phyloP scores from a whole-genome alignment of 1,140 invertebrate genomes.

The Bursaphelenchus mucronatus region DNA sequence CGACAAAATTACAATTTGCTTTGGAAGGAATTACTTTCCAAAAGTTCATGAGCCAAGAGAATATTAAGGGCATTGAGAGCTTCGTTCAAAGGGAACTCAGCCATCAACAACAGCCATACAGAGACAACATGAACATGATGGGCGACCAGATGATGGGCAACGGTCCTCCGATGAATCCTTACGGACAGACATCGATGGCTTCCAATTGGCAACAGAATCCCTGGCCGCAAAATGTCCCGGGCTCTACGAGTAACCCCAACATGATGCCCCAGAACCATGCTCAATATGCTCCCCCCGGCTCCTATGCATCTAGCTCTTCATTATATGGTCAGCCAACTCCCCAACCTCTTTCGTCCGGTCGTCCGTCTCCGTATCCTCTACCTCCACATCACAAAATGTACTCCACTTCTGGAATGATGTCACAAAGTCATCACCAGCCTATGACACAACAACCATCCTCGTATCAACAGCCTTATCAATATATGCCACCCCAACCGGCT shows the following conservation, averaged over 20 bases:
- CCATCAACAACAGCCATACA: conserved; percentile 2
- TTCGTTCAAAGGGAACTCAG: background rate
- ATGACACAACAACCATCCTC: conserved; percentile 5
- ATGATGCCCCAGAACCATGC: background rate
- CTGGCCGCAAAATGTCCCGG: conserved; percentile 1
- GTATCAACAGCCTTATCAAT: conserved; percentile 26
- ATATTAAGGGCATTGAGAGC: background rate
- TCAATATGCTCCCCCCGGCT: background rate
- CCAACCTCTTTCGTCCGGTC: background rate
- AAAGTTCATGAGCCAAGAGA: background rate
- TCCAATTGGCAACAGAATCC: background rate
- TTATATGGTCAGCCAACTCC: too few relatives aligned
- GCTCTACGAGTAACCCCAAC: background rate
- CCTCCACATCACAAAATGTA: conserved; percentile 31
- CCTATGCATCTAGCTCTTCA: too few relatives aligned
- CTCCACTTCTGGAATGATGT: conserved; percentile 14
- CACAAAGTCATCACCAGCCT: conserved; percentile 7
- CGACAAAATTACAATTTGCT: background rate
- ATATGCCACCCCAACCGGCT: background rate
- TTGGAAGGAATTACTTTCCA: background rate
- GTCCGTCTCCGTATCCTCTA: conserved; percentile 26
- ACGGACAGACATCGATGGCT: background rate
- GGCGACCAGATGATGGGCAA: background rate
- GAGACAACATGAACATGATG: background rate
- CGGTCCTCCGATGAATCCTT: background rate